Conservation (phyloP, 2,113 vertebrate genomes). For the Tragelaphus imberbis region DNA sequence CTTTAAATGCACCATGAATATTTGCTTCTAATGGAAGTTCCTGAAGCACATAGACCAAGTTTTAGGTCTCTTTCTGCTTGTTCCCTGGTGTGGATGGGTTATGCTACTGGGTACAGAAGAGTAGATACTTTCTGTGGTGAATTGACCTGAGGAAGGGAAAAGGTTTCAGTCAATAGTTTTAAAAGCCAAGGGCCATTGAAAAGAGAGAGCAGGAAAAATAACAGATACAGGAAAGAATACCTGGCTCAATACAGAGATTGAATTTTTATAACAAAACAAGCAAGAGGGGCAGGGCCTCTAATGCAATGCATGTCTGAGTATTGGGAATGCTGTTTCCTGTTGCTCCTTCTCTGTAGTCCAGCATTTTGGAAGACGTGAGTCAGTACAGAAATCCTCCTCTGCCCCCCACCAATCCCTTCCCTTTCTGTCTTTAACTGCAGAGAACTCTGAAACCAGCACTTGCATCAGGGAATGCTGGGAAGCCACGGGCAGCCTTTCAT, state of each 20-base stretch:
- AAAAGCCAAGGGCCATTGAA: constrained; percentile 24
- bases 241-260: constrained; percentile 15
- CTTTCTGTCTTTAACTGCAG: not conserved
- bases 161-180: constrained; percentile 30
- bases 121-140: constrained; percentile 11
- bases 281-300: rapidly evolving
- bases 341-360: not conserved
- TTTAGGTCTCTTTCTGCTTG: not conserved
- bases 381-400: not conserved
- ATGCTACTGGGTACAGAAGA: not conserved
- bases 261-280: not conserved
- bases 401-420: not conserved
- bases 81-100: not conserved
- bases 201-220: not conserved
- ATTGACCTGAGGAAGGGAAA: constrained; percentile 26
- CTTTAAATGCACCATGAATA: not conserved
- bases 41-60: not conserved
- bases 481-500: constrained; percentile 54
- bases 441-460: constrained; percentile 26
- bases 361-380: not conserved
- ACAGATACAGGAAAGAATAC: not conserved
- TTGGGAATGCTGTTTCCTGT: not conserved
- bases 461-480: constrained; percentile 14
- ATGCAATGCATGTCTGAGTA: not conserved
- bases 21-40: not conserved